phyloP scores from a whole-genome alignment of 2,113 vertebrate species.

The Pluvianellus socialis region DNA sequence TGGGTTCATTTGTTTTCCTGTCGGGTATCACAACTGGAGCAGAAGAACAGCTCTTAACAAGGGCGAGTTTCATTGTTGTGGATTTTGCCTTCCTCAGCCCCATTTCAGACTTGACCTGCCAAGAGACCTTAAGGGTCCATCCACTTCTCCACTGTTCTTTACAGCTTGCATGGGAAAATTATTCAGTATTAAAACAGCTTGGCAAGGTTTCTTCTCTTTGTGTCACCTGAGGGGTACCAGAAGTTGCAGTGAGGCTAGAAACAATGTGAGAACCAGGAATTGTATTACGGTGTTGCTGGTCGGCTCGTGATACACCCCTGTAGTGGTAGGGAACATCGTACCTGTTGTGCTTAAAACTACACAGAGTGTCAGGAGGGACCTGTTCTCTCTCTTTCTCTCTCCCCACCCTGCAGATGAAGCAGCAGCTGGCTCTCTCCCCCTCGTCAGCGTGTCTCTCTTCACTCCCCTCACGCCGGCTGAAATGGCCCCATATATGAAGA shows the following conservation, averaged over 20 bases:
- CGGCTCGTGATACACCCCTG: not conserved
- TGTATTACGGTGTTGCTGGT: not conserved
- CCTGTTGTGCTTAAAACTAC: not conserved
- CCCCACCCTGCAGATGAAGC: constrained; percentile 77
- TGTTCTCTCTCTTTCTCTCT: not conserved
- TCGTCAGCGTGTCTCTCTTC: constrained; percentile 89
- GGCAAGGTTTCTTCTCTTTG: not conserved
- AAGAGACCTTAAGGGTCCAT: not conserved
- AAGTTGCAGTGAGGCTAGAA: not conserved
- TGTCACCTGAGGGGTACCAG: not conserved
- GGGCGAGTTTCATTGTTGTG: not conserved
- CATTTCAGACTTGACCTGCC: not conserved
- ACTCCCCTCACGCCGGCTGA: constrained; percentile 85
- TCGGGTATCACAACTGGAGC: not conserved
- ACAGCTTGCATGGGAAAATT: not conserved
- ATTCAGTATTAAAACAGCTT: not conserved
- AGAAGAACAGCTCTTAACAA: not conserved
- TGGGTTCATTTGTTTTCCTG: not conserved
- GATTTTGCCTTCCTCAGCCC: not conserved
- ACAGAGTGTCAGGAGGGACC: not conserved
- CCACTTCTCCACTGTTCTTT: not conserved
- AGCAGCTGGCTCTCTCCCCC: constrained; percentile 83
- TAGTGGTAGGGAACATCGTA: not conserved
- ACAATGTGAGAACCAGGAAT: not conserved
- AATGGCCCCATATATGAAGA: constrained; percentile 90